These are phyloP conservation scores for Actinopyga echinites DNA, from an alignment of 53 echinoderm and acorn worm genomes.

Conservation along the genomic window DNA sequence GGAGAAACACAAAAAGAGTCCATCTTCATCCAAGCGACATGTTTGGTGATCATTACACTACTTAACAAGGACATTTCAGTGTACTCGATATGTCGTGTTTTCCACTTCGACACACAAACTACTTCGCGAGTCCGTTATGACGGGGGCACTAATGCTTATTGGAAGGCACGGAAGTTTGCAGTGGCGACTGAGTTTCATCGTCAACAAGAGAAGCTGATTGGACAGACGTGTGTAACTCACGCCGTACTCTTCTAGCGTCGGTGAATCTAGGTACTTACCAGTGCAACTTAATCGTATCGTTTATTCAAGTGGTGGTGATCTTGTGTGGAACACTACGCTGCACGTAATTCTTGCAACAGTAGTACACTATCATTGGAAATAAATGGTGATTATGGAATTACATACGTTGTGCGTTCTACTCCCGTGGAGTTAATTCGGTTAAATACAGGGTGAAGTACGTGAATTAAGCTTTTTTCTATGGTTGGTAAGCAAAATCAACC, in stretches of 20 bases:
- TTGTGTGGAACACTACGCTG: background rate
- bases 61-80: background rate
- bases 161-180: no score
- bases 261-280: no score
- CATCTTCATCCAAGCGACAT: no score
- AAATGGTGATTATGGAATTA: conserved; percentile 34
- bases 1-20: no score
- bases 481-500: background rate
- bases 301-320: no score
- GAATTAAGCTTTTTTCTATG: background rate
- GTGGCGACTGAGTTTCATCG: no score
- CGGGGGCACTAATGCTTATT: background rate
- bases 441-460: background rate
- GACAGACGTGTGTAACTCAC: no score
- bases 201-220: no score
- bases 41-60: background rate
- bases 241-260: no score
- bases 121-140: background rate
- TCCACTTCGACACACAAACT: background rate
- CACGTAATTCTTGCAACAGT: background rate
- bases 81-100: background rate
- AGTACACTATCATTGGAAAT: background rate
- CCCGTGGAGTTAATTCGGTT: conserved; percentile 21
- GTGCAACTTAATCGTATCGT: no score
- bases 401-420: background rate